Evolutionary conservation across 2,113 vertebrate species (phyloP).

Genomic region (Himantopus leucocephalus): DNA sequence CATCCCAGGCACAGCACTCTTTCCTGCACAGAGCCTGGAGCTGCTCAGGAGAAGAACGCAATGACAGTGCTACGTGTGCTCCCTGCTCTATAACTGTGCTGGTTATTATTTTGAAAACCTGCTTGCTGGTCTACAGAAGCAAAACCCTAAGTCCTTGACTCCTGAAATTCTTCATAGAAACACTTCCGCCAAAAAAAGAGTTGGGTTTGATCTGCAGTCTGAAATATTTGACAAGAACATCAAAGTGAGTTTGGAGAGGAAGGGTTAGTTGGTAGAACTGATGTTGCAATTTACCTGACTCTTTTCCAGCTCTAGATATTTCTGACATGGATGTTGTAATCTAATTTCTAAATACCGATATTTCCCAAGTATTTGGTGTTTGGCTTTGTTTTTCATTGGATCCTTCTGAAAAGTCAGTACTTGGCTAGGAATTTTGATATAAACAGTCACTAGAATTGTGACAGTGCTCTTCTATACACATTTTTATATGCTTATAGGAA

Average conservation of each 20-base stretch:
- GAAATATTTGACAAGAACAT: background rate
- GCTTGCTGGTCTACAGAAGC: background rate
- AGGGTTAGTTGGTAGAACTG: background rate
- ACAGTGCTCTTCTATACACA: background rate
- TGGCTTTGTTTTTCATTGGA: background rate
- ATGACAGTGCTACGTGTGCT: background rate
- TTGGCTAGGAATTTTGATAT: background rate
- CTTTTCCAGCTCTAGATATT: background rate
- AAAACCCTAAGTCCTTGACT: background rate
- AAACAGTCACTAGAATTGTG: background rate
- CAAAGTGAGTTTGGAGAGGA: background rate
- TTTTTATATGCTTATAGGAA: background rate
- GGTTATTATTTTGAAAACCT: background rate
- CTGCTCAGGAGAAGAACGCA: background rate
- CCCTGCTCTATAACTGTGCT: background rate
- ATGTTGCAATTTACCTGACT: conserved; percentile 17
- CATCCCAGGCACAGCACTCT: fast-evolving
- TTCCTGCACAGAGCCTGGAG: background rate
- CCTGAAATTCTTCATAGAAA: background rate
- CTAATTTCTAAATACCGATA: background rate
- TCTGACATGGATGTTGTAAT: conserved; percentile 29
- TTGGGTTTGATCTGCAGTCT: background rate
- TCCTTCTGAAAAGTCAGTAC: background rate
- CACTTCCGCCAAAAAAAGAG: background rate
- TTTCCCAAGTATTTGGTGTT: conserved; percentile 17